Evolutionary conservation across 1,140 invertebrate species (phyloP).

Genomic region (Euglossa dilemma): DNA sequence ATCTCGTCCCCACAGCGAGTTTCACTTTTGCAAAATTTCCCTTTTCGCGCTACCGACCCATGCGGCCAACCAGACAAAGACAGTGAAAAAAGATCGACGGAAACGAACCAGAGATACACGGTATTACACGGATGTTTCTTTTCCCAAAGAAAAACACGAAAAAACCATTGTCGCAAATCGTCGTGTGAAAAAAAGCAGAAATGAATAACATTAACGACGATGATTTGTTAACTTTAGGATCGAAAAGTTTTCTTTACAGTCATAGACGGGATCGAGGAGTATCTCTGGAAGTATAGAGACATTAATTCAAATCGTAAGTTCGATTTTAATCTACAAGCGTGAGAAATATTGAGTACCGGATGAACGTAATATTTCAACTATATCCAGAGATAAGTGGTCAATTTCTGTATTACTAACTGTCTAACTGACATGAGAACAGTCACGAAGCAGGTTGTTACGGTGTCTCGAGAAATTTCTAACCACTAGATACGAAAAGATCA

Average conservation of each 20-base stretch:
- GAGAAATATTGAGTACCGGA: background rate
- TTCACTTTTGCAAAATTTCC: conserved; percentile 45
- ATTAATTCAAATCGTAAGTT: background rate
- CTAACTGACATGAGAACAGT: background rate
- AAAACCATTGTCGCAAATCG: background rate
- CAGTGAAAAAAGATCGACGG: background rate
- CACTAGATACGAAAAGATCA: background rate
- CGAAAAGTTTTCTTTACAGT: fast-evolving
- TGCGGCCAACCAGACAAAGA: background rate
- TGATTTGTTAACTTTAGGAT: no score
- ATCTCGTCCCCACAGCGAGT: conserved; percentile 18
- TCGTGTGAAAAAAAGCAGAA: background rate
- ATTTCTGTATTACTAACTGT: background rate
- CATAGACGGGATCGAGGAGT: background rate
- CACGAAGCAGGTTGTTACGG: background rate
- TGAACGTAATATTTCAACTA: background rate
- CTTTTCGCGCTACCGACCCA: conserved; percentile 2
- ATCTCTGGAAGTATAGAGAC: no score
- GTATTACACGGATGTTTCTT: background rate
- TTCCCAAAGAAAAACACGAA: background rate
- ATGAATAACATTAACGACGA: no score
- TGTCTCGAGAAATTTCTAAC: background rate
- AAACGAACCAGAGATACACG: background rate
- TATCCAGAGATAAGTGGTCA: background rate
- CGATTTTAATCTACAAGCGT: background rate